Evolutionary conservation across 2,797 vertebrate genomes (phyloP), one percentile per base, ranked within the genome.

Genomic region (Channa striata): DNA sequence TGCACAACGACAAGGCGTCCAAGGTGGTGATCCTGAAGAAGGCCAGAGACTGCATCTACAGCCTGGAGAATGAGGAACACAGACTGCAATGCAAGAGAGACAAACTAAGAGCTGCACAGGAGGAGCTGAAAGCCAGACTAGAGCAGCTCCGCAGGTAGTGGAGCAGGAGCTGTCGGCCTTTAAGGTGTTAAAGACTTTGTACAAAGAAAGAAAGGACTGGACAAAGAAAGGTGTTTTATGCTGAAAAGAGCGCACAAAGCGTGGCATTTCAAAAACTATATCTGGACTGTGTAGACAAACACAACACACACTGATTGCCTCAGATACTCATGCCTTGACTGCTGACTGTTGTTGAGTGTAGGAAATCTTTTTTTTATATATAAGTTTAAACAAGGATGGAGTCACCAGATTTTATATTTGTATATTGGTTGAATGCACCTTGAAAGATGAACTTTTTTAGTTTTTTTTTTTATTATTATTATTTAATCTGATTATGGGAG

Each of bases 1-100:
- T 92, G 16, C 86, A 87, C 74, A 95, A 95, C 5, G 93, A 95
- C 89, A 95, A 95, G 69, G 95, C 95, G 1, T 95, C 95, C 47
- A 95, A 95, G 78, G 94, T 95, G 52, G 90, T 94, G 51, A 95
- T 95, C 72, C 87, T 95, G 61, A 95, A 94, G 86, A 94, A 93
- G 60, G 95, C 95, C 0, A 74, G 91, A 2, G 94, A 95, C 62
- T 92, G 92, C 79, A 94, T 95, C 82, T 84, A 87, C 16, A 60
- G 81, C 66, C 81, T 95, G 72, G 93, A 94, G 78, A 73, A 63
- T 0, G 78, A 93, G 20, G 46, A 68, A 16, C 89, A 83, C 61
- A 70, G 84, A 39, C 91, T 95, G 16, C 62, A 79, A 1, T 11
- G 68, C n/a, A 89, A 77, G 62, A 82, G 46, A 12, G 89, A 93